These are phyloP conservation scores for Aphidius gifuensis DNA, from an alignment of 1,140 invertebrate species.

Conservation along the genomic window DNA sequence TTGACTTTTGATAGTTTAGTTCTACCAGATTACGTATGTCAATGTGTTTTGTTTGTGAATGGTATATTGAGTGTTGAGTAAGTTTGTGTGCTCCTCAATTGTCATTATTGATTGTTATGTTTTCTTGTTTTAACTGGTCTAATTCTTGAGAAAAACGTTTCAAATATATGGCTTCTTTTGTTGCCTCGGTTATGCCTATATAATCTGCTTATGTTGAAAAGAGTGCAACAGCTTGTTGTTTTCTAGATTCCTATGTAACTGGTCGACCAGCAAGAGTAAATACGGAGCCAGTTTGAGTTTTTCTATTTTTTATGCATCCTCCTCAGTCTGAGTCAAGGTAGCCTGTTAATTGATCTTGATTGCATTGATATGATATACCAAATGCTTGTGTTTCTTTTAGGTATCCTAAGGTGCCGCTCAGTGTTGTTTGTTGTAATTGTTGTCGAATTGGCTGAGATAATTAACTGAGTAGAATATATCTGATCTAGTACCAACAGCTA, in stretches of 20 bases:
- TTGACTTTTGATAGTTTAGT: too few relatives aligned
- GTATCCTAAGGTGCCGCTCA: constrained; percentile 28
- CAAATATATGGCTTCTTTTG: constrained; percentile 36
- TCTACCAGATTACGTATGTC: too few relatives aligned
- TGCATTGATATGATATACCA: constrained; percentile 3
- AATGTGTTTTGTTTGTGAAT: constrained; percentile 33
- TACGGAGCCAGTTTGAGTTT: constrained; percentile 34
- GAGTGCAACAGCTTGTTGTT: constrained; percentile 41
- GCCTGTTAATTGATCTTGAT: not conserved
- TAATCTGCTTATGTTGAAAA: constrained; percentile 48
- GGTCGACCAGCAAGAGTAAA: constrained; percentile 29
- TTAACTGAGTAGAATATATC: constrained; percentile 45
- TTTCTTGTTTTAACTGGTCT: not conserved
- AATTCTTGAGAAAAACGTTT: constrained; percentile 21
- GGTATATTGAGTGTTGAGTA: constrained; percentile 24
- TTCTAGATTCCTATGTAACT: constrained; percentile 38
- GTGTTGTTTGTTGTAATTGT: constrained; percentile 14
- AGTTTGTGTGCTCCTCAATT: constrained; percentile 33
- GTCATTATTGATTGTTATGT: constrained; percentile 24
- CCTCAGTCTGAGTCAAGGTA: constrained; percentile 39
- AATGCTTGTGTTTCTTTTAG: constrained; percentile 26
- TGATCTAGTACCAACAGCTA: constrained; percentile 37
- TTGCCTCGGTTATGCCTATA: constrained; percentile 33
- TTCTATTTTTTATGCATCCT: constrained; percentile 26
- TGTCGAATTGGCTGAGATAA: constrained; percentile 26